Evolutionary conservation across 2,113 vertebrate species (phyloP).

Genomic region (Pelmatolapia mariae): DNA sequence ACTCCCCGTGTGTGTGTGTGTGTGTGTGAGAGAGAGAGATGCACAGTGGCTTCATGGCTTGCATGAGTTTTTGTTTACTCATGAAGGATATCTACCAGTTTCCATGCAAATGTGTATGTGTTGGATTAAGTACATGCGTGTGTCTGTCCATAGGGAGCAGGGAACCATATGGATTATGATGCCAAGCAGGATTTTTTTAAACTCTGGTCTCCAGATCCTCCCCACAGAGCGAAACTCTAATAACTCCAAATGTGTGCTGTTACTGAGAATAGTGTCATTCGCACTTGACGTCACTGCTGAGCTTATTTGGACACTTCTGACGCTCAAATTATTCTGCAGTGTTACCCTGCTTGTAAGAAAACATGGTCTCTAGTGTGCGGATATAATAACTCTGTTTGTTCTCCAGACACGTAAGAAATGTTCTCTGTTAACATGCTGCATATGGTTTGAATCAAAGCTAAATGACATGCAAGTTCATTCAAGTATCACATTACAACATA

Average conservation of each 20-base stretch:
- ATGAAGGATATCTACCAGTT: neutral
- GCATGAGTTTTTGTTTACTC: neutral
- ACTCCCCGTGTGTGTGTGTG: neutral
- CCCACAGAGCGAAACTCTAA: neutral
- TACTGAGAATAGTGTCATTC: neutral
- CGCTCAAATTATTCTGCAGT: neutral
- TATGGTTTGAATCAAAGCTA: slow-evolving; percentile 41
- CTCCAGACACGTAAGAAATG: neutral
- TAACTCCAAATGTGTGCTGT: slow-evolving; percentile 6
- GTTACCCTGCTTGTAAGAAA: neutral
- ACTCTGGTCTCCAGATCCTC: neutral
- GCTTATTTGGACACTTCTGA: neutral
- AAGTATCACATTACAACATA: slow-evolving; percentile 6
- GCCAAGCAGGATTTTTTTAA: neutral
- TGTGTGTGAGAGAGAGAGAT: neutral
- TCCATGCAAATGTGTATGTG: neutral
- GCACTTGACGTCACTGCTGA: neutral
- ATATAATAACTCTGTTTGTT: neutral
- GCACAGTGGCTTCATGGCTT: neutral
- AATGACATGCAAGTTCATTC: neutral
- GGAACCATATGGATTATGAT: slow-evolving; percentile 5
- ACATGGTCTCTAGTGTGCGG: neutral
- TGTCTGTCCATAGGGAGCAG: neutral
- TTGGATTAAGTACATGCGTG: neutral
- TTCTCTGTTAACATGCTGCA: neutral